Conservation (phyloP, 2,797 vertebrate genomes). For the Myripristis murdjan region DNA sequence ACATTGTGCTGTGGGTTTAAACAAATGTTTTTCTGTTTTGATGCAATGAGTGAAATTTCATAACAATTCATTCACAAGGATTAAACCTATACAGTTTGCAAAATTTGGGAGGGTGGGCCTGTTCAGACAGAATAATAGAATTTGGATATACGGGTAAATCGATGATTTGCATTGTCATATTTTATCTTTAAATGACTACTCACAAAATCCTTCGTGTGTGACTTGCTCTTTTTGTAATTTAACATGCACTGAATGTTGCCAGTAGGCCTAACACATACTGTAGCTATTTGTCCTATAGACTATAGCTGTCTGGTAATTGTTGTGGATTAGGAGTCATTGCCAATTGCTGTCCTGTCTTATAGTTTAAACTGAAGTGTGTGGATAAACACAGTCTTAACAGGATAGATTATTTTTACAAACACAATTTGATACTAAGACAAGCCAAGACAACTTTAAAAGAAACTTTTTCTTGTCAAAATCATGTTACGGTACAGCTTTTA, state of each 20-base stretch:
- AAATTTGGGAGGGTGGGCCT: background rate
- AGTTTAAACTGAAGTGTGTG: background rate
- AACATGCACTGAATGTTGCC: background rate
- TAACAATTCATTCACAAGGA: background rate
- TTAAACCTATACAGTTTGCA: background rate
- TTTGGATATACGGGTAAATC: background rate
- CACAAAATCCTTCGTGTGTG: background rate
- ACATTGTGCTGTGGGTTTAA: slow-evolving; percentile 3
- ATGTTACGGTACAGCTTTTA: background rate
- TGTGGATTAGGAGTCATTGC: background rate
- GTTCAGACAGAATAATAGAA: background rate
- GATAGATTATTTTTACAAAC: background rate
- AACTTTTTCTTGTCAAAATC: background rate
- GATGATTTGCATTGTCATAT: background rate
- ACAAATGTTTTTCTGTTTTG: slow-evolving; percentile 8
- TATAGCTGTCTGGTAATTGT: background rate
- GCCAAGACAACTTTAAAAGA: background rate
- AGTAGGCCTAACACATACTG: too few species aligned
- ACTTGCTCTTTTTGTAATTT: background rate
- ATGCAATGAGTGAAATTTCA: background rate
- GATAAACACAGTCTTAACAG: background rate
- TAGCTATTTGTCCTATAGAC: too few species aligned
- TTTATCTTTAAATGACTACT: background rate
- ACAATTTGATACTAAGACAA: background rate
- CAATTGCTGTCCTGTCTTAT: background rate